Evolutionary conservation across 2,797 vertebrate species (phyloP).

Genomic region (Hylomyscus alleni): DNA sequence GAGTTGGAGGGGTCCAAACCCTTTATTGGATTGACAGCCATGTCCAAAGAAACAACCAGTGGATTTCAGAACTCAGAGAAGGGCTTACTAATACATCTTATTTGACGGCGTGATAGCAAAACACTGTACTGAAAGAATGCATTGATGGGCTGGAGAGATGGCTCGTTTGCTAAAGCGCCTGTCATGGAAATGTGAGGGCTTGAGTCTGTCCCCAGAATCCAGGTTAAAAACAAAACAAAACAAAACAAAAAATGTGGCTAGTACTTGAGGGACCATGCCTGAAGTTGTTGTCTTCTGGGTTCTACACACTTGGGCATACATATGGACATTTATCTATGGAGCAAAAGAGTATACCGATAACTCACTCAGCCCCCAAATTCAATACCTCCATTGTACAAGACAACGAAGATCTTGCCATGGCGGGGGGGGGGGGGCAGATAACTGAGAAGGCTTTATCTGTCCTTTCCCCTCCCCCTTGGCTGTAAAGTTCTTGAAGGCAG

Average conservation of each 20-base stretch:
- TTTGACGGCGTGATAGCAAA: neutral
- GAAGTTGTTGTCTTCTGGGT: neutral
- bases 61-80: neutral
- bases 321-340: neutral
- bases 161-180: neutral
- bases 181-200: neutral
- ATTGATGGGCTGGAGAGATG: neutral
- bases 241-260: neutral
- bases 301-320: neutral
- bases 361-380: neutral
- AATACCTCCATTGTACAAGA: neutral
- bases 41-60: neutral
- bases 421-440: neutral
- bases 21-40: neutral
- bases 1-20: neutral
- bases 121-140: neutral
- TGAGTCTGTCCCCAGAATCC: neutral
- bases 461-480: neutral
- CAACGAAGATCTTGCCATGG: neutral
- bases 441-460: neutral
- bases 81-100: neutral
- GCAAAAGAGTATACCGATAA: slow-evolving; percentile 25
- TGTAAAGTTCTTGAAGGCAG: slow-evolving; percentile 25
- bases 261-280: neutral
- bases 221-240: neutral